Evolutionary conservation across 2,113 vertebrate genomes (phyloP), one percentile per base, ranked within the genome.

Genomic region (Collichthys lucidus): DNA sequence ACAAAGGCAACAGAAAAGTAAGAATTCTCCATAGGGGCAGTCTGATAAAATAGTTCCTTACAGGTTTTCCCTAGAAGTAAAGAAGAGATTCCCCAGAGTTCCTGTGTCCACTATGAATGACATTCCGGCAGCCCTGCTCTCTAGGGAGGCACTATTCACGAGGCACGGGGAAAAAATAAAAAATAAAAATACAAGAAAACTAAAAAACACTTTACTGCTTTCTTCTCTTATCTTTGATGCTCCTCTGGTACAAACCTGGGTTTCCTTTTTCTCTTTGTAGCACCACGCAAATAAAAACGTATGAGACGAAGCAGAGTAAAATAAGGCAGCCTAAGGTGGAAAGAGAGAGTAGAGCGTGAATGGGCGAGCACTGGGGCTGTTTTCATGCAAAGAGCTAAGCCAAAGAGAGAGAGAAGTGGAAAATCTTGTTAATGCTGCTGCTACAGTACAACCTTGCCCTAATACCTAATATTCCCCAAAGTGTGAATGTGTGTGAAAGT

Each of bases 61-160:
- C 56, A 86, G 80, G 80, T 88, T 90, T 85, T 86, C 68, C 86
- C 81, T 73, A 47, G 69, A 89, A 91, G 81, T 77, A 52, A 12
- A 40, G 22, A 60, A 71, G 69, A 89, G 57, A 69, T 62, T 93
- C 88, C 84, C 92, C 66, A 81, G 91, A 91, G 94, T 80, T 81
- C 44, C 84, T 89, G 74, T 90, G 93, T 94, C 92, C 91, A 92
- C 77, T 85, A 70, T 86, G 84, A 91, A 75, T 86, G 89, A 90
- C 86, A 84, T 75, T 73, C 85, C 29, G 77, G 74, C 69, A 86
- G 84, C 66, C 2, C 35, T 3, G 40, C 62, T 89, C 93, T 82
- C 86, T 55, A 61, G 91, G 84, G 88, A 91, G 47, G 22, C 60
- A 69, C 50, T 63, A 55, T 84, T 73, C 75, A 81, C 10, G 1